Percentiles rank a stretch among this genome's conserved stretches.
These are phyloP conservation scores for Eustalomyia histrio DNA, from an alignment of 2,888 invertebrate species.

Conservation along the genomic window DNA sequence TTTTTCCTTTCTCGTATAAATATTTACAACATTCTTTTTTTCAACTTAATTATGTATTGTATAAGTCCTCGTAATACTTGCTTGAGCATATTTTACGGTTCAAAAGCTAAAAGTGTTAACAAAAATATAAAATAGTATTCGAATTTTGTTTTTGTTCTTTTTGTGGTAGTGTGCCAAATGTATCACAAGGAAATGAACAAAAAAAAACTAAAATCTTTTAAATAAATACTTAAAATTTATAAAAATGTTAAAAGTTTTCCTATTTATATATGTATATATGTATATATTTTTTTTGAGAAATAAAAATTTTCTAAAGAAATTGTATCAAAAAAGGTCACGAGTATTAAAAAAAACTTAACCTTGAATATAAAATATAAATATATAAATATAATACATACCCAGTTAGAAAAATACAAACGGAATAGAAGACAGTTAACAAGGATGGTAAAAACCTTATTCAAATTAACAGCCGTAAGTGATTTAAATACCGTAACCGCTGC, in stretches of 20 bases:
- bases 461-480: too few relatives aligned
- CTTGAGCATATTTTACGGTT: constrained; percentile 36
- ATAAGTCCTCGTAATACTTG: neutral
- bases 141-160: neutral
- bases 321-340: neutral
- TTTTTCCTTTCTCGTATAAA: constrained; percentile 6
- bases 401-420: too few relatives aligned
- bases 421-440: too few relatives aligned
- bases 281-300: constrained; percentile 6
- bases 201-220: constrained; percentile 10
- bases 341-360: neutral
- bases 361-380: too few relatives aligned
- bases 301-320: neutral
- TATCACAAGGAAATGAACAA: neutral
- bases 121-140: neutral
- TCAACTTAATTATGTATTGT: neutral
- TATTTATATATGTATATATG: too few relatives aligned
- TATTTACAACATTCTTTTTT: constrained; percentile 10
- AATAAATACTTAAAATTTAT: constrained; percentile 14
- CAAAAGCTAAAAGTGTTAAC: constrained; percentile 29
- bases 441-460: too few relatives aligned
- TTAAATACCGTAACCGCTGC: too few relatives aligned
- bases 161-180: neutral
- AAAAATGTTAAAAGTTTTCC: constrained; percentile 1
- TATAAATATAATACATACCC: too few relatives aligned